phyloP scores from a whole-genome alignment of 2,797 vertebrate genomes.

The Rhodeus uyekii region DNA sequence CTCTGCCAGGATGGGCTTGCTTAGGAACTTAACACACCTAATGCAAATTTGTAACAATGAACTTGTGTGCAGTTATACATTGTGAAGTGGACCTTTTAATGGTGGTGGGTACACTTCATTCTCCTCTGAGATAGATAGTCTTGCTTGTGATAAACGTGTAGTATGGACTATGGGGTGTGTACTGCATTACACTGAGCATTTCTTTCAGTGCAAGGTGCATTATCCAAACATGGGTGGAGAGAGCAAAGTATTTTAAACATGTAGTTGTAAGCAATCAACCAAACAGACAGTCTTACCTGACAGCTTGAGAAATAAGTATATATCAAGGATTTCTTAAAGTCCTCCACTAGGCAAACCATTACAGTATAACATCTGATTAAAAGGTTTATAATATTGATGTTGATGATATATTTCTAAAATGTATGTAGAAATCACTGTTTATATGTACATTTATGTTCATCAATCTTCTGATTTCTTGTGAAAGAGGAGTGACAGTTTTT shows the following conservation, averaged over 20 bases:
- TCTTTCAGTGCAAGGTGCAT: conserved; percentile 18
- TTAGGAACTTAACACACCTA: conserved; percentile 20
- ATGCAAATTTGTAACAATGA: not conserved
- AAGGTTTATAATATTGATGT: not conserved
- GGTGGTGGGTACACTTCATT: not conserved
- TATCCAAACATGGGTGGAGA: conserved; percentile 34
- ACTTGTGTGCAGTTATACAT: not conserved
- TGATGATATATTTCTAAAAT: not conserved
- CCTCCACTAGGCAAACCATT: not conserved
- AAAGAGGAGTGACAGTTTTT: conserved; percentile 24
- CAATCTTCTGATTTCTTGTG: conserved; percentile 3
- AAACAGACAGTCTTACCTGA: not conserved
- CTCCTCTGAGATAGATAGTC: not conserved
- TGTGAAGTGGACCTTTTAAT: not conserved
- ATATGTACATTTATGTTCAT: too few species aligned
- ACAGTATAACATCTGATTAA: not conserved
- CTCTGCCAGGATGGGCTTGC: conserved; percentile 57
- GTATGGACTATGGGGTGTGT: conserved; percentile 1
- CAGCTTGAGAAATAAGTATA: not conserved
- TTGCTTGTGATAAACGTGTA: not conserved
- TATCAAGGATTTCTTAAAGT: not conserved
- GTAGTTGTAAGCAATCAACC: not conserved
- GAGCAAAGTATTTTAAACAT: conserved; percentile 7
- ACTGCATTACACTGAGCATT: not conserved
- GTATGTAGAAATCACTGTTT: conserved; percentile 6